Evolutionary conservation across 35 echinoderm and acorn worm species (phyloP), one percentile per base, ranked within the genome.

Genomic region (Apostichopus californicus): DNA sequence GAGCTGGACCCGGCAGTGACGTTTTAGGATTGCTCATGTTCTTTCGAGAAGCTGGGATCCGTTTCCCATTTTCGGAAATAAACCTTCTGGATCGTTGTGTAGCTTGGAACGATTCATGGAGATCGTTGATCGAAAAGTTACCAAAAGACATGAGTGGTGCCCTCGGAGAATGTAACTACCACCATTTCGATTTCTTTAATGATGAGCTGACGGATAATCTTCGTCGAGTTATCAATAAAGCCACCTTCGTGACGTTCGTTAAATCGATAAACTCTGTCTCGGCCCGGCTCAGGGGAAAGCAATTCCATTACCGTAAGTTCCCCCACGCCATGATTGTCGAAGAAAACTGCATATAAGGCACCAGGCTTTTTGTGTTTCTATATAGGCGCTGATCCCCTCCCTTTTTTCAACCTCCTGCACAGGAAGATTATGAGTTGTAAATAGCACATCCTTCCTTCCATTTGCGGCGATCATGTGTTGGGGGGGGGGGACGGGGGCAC

Each of bases 61-160:
- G 8, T 25, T 8, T 63, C 8, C 86, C 86, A 64, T 88, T 88
- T n/a, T 88, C 86, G 57, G 86, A 88, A 53, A 88, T 88, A 5
- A 70, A 88, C 28, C 5, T 88, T 52, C 86, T 88, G 15, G 86
- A 68, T 88, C 86, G 86, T 53, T 88, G 86, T 68, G 26, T 28
- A 60, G 86, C 86, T 34, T 88, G 86, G 86, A 72, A 88, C 14
- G 86, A 88, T 14, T 88, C 86, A 7, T 88, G 86, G 86, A 22
- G 17, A 25, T 88, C 86, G 5, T 68, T 88, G 20, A 6, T 23
- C 14, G 57, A 65, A 22, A 88, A 88, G 26, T 25, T 88, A 13
- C 86, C 86, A 0, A 28, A 28, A 8, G 55, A 88, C 12, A 68
- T 88, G 58, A 60, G n/a, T 23, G n/a, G 52, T 17, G 86, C 86